Base-by-base conservation (phyloP, 2,888 invertebrate genomes). In the Folsomia candida region DNA sequence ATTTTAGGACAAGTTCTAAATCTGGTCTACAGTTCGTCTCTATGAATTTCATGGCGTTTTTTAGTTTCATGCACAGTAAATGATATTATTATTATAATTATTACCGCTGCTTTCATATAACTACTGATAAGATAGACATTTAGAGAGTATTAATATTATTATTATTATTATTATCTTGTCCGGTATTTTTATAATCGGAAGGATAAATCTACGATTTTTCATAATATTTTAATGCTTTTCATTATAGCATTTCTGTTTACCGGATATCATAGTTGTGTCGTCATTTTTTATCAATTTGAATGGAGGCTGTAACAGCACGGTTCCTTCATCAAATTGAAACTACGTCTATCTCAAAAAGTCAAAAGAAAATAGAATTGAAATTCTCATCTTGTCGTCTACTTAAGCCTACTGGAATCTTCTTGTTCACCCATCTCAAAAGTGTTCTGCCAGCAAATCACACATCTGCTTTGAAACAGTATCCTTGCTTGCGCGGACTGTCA, bases 401-500 rank as follows among this genome's bases (percentile, higher is more conserved):
- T 54, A 54, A 54, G 22, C 22, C 54, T 54, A 54, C 54, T n/a
- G 54, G 54, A 54, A 54, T 54, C n/a, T 37, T 37, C 6, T 37
- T 63, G 22, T 25, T 24, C 26, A 63, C 61, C 51, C 63, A 71
- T 54, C 61, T 81, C 91, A 99, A 87, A 99, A 97, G 87, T 97
- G 97, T 85, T 95, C 94, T 82, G 91, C 90, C 83, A 99, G 87
- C 81, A 98, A 88, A 84, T 97, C 91, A 85, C 96, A 95, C 81
- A 99, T 86, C 87, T 93, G 93, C 83, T 91, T 89, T 72, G 98
- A 94, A 80, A 97, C 95, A 75, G 90, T 87, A 85, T 97, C 97
- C 87, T 97, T 97, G 86, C 97, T 98, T 80, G 97, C 94, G 83
- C 98, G 90, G 78, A 99, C 91, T 72, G 99, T 99, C 83, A 99